Evolutionary conservation across 2,888 invertebrate species (phyloP), one percentile per base, ranked within the genome.

Genomic region (Coleophora flavipennella): DNA sequence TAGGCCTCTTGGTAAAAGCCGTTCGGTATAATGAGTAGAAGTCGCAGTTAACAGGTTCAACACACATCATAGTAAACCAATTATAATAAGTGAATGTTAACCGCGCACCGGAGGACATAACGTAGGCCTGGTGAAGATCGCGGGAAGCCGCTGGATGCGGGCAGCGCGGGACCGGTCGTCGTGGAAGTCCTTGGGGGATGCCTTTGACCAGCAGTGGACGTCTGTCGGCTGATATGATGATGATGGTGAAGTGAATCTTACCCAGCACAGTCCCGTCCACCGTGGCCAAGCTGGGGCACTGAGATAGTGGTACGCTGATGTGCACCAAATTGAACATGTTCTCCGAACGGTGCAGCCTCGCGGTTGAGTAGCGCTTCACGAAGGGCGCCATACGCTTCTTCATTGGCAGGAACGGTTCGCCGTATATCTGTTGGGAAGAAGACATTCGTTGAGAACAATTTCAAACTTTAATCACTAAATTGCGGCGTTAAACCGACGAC

Each of bases 381-480:
- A 71, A 57, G 10, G 62, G 53, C 0, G 4, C 0, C 57, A 69
- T 50, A 8, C 43, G 35, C 0, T 66, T 62, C 28, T 57, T 62
- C 1, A 37, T 10, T 0, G 79, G 79, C 1, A 78, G 57, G 50
- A 46, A 65, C 2, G 78, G 79, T 45, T 74, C 76, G 14, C 78
- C 79, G 53, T 77, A 79, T 7, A 78, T 53, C 78, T 79, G 48
- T 0, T 36, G 7, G 34, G 11, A 31, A 40, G 13, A 27, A 12
- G 2, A 13, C 13, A 13, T 9, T 12, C 3, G 9, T 13, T 8
- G 6, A 12, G n/a, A 2, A 29, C 8, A 9, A 29, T 6, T 6
- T 29, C 9, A 3, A 29, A 9, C n/a, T 29, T n/a, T 29, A n/a
- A 29, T 29, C 10, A n/a, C 3, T 8, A 29, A n/a, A n/a, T n/a